phyloP scores from a whole-genome alignment of 2,888 invertebrate species.

The Lagria hirta region DNA sequence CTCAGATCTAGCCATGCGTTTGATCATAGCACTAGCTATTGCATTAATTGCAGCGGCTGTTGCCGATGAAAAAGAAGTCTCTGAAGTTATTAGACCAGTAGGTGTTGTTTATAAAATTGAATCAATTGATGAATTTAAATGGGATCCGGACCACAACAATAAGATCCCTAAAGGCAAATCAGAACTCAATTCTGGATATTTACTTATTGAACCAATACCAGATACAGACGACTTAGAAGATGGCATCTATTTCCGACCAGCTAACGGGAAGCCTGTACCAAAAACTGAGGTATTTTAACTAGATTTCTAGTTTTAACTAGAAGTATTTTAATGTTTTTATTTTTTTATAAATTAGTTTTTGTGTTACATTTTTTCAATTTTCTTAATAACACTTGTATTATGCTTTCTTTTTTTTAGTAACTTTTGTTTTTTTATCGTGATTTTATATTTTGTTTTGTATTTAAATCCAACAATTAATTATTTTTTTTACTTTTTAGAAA shows the following conservation, averaged over 20 bases:
- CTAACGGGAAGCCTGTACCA: constrained; percentile 40
- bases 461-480: constrained; percentile 1
- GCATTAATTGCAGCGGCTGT: constrained; percentile 10
- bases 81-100: constrained; percentile 19
- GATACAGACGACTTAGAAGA: constrained; percentile 42
- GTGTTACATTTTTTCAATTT: too few species aligned
- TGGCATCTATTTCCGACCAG: constrained; percentile 49
- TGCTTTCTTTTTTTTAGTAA: too few species aligned
- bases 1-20: constrained; percentile 23
- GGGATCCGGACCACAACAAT: constrained; percentile 25
- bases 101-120: constrained; percentile 43
- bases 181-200: constrained; percentile 24
- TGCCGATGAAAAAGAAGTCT: constrained; percentile 7
- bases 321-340: too few species aligned
- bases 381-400: too few species aligned
- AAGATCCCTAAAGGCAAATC: constrained; percentile 30
- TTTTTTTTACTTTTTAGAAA: constrained; percentile 25
- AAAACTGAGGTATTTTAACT: constrained; percentile 38
- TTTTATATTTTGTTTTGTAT: too few species aligned
- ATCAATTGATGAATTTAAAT: constrained; percentile 27
- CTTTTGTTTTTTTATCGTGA: too few species aligned
- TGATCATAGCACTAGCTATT: constrained; percentile 13
- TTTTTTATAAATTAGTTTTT: too few species aligned
- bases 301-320: constrained; percentile 2
- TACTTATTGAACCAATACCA: constrained; percentile 37